These are phyloP conservation scores for Typhlomys cinereus DNA, from an alignment of 2,113 vertebrate species.

Conservation along the genomic window DNA sequence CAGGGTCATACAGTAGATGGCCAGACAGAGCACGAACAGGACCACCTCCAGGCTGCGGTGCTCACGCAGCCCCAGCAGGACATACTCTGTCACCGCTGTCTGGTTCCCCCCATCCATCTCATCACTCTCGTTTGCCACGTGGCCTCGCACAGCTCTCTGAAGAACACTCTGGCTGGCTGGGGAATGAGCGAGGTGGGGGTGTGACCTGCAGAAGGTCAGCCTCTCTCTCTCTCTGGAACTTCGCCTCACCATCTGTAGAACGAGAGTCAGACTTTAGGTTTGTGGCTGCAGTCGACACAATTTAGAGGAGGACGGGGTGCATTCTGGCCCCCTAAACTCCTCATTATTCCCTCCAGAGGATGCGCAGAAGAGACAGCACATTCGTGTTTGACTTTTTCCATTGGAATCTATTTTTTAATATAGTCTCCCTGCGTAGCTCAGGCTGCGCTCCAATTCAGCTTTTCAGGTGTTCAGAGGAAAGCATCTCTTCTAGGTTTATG, in stretches of 20 bases:
- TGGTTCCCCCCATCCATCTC: constrained; percentile 35
- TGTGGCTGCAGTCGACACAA: not conserved
- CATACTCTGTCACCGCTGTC: not conserved
- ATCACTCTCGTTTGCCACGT: not conserved
- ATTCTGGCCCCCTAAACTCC: not conserved
- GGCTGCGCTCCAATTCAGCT: not conserved
- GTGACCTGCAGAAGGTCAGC: not conserved
- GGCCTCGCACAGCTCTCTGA: not conserved
- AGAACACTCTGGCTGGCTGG: not conserved
- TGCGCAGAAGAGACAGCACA: not conserved
- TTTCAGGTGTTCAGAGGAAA: not conserved
- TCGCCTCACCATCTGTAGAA: not conserved
- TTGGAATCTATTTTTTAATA: not conserved
- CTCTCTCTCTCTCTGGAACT: not conserved
- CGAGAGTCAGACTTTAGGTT: not conserved
- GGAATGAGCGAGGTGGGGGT: not conserved
- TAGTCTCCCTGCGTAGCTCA: not conserved
- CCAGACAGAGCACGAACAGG: constrained; percentile 69
- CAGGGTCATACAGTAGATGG: constrained; percentile 23
- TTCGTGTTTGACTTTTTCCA: not conserved
- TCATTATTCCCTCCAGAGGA: not conserved
- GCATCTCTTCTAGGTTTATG: not conserved
- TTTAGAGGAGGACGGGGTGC: not conserved
- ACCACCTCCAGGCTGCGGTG: not conserved
- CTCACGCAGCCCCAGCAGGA: constrained; percentile 59